phyloP scores from a whole-genome alignment of 1,140 invertebrate genomes.

The Leptopilina boulardi region DNA sequence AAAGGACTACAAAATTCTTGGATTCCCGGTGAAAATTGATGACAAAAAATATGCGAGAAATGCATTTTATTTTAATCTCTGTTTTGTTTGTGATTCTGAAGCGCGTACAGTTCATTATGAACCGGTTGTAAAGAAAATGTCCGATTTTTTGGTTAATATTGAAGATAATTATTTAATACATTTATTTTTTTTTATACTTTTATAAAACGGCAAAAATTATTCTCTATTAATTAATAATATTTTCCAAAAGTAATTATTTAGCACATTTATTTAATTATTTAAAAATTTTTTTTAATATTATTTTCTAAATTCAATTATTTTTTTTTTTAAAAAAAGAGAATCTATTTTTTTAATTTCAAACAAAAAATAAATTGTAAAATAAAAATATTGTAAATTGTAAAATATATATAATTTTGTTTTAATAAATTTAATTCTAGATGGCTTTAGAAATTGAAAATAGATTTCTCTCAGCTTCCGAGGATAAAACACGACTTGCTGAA shows the following conservation, averaged over 20 bases:
- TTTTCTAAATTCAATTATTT: too few species aligned
- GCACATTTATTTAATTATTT: too few species aligned
- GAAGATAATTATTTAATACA: too few species aligned
- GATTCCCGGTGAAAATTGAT: conserved; percentile 94
- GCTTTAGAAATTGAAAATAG: conserved; percentile 88
- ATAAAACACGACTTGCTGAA: conserved; percentile 81
- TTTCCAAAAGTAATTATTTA: too few species aligned
- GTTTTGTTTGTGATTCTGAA: conserved; percentile 94
- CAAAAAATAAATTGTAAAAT: too few species aligned
- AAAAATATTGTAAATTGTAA: too few species aligned
- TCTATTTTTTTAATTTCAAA: too few species aligned
- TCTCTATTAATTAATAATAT: too few species aligned
- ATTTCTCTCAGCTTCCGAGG: conserved; percentile 84
- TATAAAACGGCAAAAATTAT: neutral
- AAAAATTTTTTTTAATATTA: too few species aligned
- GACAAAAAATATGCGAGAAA: conserved; percentile 95
- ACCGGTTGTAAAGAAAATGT: conserved; percentile 93
- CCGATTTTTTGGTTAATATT: conserved; percentile 87
- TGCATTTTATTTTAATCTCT: conserved; percentile 95
- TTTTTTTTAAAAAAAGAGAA: too few species aligned
- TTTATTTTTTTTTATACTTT: conserved; percentile 29
- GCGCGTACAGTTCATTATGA: conserved; percentile 94
- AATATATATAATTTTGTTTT: too few species aligned
- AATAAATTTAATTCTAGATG: too few species aligned
- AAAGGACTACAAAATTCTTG: conserved; percentile 91